Base-by-base conservation (phyloP, 1,140 invertebrate genomes). In the Brevipalpus yothersi region DNA sequence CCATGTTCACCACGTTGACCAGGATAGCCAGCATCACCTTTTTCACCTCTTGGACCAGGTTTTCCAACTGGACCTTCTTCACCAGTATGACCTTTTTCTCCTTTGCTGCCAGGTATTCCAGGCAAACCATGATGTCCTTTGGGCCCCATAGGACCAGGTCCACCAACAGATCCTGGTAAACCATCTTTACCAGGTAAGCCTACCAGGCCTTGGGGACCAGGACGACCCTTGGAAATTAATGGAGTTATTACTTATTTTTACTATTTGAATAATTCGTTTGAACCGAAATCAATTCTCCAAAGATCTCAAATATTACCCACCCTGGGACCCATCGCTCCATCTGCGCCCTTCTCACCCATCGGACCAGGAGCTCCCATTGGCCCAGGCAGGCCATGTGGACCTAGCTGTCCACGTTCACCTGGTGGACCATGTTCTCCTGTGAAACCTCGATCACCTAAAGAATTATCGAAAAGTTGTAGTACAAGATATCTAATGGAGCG, bases 151-250 rank as follows among this genome's bases (percentile, higher is more conserved):
- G 49, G 15, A 55, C 59, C 59, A 39, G 17, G 15, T 55, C 2
- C 10, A 8, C 59, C 59, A 41, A 11, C 41, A 15, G 41, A 23
- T 12, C 63, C 63, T 21, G 59, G 40, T 19, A 69, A 60, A 12
- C 86, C 86, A 66, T 83, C 76, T 13, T 70, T 64, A 39, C 86
- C 86, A 41, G 76, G 74, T 15, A 84, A 62, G 11, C 78, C 76
- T 41, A 67, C 67, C n/a, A 67, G 60, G 42, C 77, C 77, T 60
- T 68, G 64, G 1, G 68, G 53, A 47, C 78, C 78, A 21, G 70
- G 69, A 42, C 62, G 61, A 56, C 82, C 80, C 51, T 64, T 63
- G 17, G 61, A 56, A 56, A 53, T 64, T 61, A 12, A 47, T 60
- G 23, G 41, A 51, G n/a, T 15, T 17, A 61, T 61, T 11, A 58